Percentiles rank a stretch among this genome's conserved stretches.
Evolutionary conservation across 1,140 invertebrate species (phyloP).

Genomic region (Pseudomyrmex concolor): DNA sequence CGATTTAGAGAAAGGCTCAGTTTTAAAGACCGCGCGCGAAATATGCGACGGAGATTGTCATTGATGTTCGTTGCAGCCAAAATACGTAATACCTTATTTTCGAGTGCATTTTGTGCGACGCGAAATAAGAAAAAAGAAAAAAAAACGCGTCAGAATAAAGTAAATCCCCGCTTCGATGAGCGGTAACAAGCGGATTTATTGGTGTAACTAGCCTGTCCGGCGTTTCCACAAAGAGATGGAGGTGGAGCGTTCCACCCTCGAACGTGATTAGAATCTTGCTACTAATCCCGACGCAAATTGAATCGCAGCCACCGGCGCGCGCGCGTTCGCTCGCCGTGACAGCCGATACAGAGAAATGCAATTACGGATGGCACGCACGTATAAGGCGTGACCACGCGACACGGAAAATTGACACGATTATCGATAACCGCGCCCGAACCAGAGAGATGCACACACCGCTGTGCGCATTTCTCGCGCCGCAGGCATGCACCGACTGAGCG

Average conservation of each 20-base stretch:
- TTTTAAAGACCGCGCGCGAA: no score
- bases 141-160: background rate
- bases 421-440: conserved; percentile 53
- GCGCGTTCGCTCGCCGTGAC: conserved; percentile 29
- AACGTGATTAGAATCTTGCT: conserved; percentile 67
- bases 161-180: background rate
- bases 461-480: background rate
- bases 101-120: background rate
- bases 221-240: conserved; percentile 23
- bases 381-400: conserved; percentile 58
- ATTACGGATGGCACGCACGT: conserved; percentile 62
- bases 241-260: conserved; percentile 27
- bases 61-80: background rate
- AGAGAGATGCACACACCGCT: background rate
- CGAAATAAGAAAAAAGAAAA: background rate
- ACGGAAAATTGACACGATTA: conserved; percentile 63
- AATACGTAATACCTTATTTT: background rate
- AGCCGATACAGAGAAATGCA: conserved; percentile 63
- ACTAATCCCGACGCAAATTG: conserved; percentile 63
- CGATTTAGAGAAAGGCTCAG: no score
- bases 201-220: background rate
- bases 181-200: background rate
- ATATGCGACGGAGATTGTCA: background rate
- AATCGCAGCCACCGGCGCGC: conserved; percentile 52
- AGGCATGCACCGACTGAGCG: conserved; percentile 40